Conservation (phyloP, 2,113 vertebrate species). For the Clarias magur region DNA sequence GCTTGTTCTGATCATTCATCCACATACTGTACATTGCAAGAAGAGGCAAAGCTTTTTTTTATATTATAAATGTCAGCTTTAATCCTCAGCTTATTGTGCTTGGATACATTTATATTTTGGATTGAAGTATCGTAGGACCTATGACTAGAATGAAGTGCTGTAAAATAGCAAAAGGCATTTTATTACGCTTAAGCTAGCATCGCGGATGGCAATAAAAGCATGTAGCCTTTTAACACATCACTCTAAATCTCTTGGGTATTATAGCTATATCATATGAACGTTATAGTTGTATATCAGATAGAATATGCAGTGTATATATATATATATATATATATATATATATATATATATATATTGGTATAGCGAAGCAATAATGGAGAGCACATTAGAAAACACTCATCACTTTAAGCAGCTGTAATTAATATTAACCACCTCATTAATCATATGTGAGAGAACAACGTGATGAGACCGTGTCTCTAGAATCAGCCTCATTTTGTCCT, state of each 20-base stretch:
- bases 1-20: conserved; percentile 38
- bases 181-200: conserved; percentile 49
- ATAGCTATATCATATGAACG: conserved; percentile 9
- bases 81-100: conserved; percentile 40
- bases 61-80: conserved; percentile 36
- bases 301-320: background rate
- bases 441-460: background rate
- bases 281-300: conserved; percentile 34
- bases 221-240: conserved; percentile 23
- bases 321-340: conserved; percentile 31
- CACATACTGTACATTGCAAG: conserved; percentile 42
- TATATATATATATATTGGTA: conserved; percentile 15
- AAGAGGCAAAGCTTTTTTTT: conserved; percentile 39
- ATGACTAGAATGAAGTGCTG: conserved; percentile 34
- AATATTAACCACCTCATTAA: background rate
- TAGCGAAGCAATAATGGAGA: conserved; percentile 30
- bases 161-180: conserved; percentile 42
- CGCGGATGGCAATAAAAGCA: conserved; percentile 47
- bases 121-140: conserved; percentile 19
- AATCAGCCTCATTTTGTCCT: background rate
- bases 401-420: conserved; percentile 1
- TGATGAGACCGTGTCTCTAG: background rate
- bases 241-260: conserved; percentile 26
- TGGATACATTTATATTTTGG: conserved; percentile 28
- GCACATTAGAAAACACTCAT: conserved; percentile 8